These are phyloP conservation scores for Jordanella pulchra DNA, from an alignment of 2,797 vertebrate genomes.

Conservation along the genomic window DNA sequence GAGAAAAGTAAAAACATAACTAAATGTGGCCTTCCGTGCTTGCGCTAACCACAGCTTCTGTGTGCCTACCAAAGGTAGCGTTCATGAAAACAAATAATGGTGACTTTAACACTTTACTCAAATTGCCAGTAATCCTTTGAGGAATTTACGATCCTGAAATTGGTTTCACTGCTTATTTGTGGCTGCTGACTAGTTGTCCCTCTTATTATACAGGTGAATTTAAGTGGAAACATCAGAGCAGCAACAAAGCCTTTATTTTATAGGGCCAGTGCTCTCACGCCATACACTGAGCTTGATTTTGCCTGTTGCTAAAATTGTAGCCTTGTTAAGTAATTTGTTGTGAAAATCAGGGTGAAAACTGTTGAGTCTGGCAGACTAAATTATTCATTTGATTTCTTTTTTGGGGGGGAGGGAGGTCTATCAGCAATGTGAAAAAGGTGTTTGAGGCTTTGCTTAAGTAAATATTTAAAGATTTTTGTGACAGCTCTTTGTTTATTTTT, in stretches of 20 bases:
- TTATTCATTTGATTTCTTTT: constrained; percentile 30
- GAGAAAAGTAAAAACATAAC: constrained; percentile 19
- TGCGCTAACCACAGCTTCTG: constrained; percentile 56
- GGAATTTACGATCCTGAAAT: constrained; percentile 73
- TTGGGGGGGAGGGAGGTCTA: constrained; percentile 15
- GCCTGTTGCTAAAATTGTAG: constrained; percentile 12
- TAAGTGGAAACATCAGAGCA: constrained; percentile 68
- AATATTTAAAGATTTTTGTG: constrained; percentile 29
- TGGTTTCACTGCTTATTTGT: constrained; percentile 71
- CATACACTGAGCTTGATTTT: constrained; percentile 45
- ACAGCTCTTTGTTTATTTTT: constrained; percentile 43
- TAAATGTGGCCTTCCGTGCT: constrained; percentile 64
- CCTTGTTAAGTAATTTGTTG: constrained; percentile 21
- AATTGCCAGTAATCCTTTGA: constrained; percentile 66
- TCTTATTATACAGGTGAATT: constrained; percentile 78
- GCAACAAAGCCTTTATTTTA: constrained; percentile 56
- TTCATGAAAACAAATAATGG: constrained; percentile 71
- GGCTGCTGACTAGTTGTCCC: constrained; percentile 58
- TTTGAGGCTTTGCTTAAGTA: constrained; percentile 34
- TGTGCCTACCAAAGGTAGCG: constrained; percentile 70
- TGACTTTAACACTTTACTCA: constrained; percentile 74
- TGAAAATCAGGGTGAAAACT: constrained; percentile 21
- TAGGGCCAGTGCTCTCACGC: constrained; percentile 66
- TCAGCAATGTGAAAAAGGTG: constrained; percentile 22
- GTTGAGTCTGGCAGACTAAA: constrained; percentile 24